Base-by-base conservation (phyloP, 2,797 vertebrate genomes). In the Characodon lateralis region DNA sequence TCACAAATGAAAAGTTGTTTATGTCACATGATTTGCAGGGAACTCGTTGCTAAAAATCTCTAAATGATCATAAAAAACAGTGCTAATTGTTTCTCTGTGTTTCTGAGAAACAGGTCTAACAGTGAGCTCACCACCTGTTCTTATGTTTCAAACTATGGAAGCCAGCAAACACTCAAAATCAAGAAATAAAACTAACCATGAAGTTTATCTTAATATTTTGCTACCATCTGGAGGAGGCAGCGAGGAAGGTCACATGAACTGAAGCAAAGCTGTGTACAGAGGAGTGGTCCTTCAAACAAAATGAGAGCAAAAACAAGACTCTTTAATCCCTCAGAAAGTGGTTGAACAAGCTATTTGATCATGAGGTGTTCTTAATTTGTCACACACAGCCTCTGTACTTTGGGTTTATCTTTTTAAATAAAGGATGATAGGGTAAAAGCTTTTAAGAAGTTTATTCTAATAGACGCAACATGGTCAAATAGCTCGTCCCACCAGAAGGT, bases 161-260 rank as follows among this genome's bases (percentile, higher is more conserved):
- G 16, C 0, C 6, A 63, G 6, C 16, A 28, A 43, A 58, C 6
- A 28, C 39, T 74, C 18, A 51, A 77, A 78, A 73, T 58, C 71
- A 71, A 31, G 48, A 50, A 39, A 53, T 18, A 4, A 2, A 1
- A 0, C 24, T 13, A 16, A 1, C 6, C 48, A 5, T 39, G 41
- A 26, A 50, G 41, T 71, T 18, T 77, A n/a, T 76, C 78, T 63
- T 72, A 87, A 87, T 59, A 65, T 41, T 89, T 50, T 94, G 90
- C 92, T 92, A 90, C 94, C 93, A 91, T 70, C 94, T 94, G 78
- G 78, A 83, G 94, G 84, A 3, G 35, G 63, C 3, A 55, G 43
- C 13, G 8, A 0, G 63, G 56, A 77, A 81, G 16, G 35, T 63
- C 31, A 53, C 74, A 65, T 8, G 13, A n/a, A 35, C 6, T 4